Evolutionary conservation across 1,140 invertebrate genomes (phyloP).

Genomic region (Drosophila tsacasi): DNA sequence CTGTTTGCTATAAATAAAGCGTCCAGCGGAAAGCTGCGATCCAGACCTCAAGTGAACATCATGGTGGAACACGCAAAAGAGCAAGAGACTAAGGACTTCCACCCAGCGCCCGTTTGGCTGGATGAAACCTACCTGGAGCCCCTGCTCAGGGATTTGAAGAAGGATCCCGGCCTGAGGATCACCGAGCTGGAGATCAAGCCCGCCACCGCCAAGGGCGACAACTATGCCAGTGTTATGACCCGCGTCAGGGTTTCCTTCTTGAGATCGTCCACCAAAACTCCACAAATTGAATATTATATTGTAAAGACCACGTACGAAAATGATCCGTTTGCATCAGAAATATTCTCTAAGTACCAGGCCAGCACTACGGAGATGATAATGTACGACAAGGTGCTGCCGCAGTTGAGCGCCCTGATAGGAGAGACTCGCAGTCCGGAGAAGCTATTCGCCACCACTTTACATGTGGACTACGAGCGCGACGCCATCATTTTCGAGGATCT

Average conservation of each 20-base stretch:
- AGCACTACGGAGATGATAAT: slow-evolving; percentile 77
- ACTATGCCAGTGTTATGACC: slow-evolving; percentile 83
- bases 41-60: slow-evolving; percentile 20
- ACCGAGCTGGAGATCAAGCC: slow-evolving; percentile 65
- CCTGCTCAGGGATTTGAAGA: slow-evolving; percentile 51
- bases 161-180: slow-evolving; percentile 57
- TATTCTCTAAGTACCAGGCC: slow-evolving; percentile 66
- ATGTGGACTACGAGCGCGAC: slow-evolving; percentile 75
- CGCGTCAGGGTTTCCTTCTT: slow-evolving; percentile 52
- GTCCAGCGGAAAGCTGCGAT: not conserved
- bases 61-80: slow-evolving; percentile 58
- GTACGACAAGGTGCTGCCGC: slow-evolving; percentile 76
- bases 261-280: slow-evolving; percentile 22
- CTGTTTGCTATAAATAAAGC: slow-evolving; percentile 49
- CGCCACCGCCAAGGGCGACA: slow-evolving; percentile 79
- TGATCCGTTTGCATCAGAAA: slow-evolving; percentile 55
- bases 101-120: slow-evolving; percentile 70
- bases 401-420: slow-evolving; percentile 52
- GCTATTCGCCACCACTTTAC: slow-evolving; percentile 70
- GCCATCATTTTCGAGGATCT: slow-evolving; percentile 87
- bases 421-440: slow-evolving; percentile 62
- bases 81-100: slow-evolving; percentile 35
- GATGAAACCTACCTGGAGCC: slow-evolving; percentile 65
- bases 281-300: slow-evolving; percentile 60
- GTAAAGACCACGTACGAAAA: slow-evolving; percentile 78